phyloP scores from a whole-genome alignment of 1,140 invertebrate species.

The Meteorus sp. region DNA sequence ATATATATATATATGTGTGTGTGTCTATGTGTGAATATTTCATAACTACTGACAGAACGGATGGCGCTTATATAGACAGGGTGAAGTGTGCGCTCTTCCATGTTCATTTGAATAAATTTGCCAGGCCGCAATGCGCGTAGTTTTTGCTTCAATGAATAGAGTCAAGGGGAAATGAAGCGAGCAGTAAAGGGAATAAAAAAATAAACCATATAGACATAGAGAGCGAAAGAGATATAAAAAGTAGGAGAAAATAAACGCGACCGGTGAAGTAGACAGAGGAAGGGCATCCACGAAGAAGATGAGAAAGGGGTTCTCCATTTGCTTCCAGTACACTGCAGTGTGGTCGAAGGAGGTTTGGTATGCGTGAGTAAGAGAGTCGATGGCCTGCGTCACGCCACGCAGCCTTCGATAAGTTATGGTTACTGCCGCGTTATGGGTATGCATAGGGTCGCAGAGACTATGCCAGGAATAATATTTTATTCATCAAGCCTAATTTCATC shows the following conservation, averaged over 20 bases:
- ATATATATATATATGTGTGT: conserved; percentile 1
- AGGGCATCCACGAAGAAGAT: too few species aligned
- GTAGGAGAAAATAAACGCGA: conserved; percentile 29
- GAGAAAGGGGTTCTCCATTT: not conserved
- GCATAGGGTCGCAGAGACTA: conserved; percentile 36
- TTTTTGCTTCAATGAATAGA: conserved; percentile 31
- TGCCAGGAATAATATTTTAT: conserved; percentile 3
- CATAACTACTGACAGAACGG: conserved; percentile 15
- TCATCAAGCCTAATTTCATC: too few species aligned
- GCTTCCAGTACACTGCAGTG: not conserved
- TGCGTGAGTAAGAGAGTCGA: conserved; percentile 50
- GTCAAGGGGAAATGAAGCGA: conserved; percentile 24
- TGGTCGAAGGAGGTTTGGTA: conserved; percentile 36
- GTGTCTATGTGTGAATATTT: conserved; percentile 12
- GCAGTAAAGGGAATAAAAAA: conserved; percentile 15
- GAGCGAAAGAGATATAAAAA: conserved; percentile 14
- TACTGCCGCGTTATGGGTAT: conserved; percentile 41
- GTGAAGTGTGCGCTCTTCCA: conserved; percentile 11
- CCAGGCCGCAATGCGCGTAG: conserved; percentile 14
- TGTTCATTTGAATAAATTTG: conserved; percentile 31
- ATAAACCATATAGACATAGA: too few species aligned
- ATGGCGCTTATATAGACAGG: conserved; percentile 7
- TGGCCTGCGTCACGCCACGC: conserved; percentile 52
- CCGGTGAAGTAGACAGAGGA: conserved; percentile 23
- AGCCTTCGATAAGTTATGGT: conserved; percentile 52